A percentile compares a stretch with the other conserved stretches of the same genome.
Conservation (phyloP, 2,797 vertebrate genomes). For the Chanos chanos region DNA sequence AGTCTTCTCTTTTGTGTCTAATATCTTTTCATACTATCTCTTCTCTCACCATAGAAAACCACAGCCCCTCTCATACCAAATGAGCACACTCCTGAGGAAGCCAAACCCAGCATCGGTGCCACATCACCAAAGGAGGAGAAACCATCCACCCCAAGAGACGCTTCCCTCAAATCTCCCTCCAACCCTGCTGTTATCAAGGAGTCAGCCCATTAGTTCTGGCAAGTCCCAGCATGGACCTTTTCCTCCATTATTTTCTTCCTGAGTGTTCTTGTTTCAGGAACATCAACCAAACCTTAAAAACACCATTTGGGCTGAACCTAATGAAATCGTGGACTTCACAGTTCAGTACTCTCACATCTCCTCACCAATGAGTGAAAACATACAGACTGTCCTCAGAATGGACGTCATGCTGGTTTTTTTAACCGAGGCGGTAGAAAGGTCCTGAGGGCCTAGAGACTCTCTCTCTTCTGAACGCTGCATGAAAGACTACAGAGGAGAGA, state of each 20-base stretch:
- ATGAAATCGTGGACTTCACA: constrained; percentile 14
- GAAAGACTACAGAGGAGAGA: constrained; percentile 12
- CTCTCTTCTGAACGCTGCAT: constrained; percentile 33
- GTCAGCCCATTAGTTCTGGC: constrained; percentile 31
- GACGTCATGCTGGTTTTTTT: too few species aligned
- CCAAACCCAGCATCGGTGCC: constrained; percentile 60
- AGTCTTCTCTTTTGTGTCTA: background rate
- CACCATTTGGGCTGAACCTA: background rate
- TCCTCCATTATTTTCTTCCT: background rate
- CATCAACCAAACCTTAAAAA: constrained; percentile 6
- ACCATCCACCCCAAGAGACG: constrained; percentile 25
- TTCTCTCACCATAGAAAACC: constrained; percentile 67
- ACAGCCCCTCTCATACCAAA: constrained; percentile 75
- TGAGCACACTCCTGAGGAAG: constrained; percentile 73
- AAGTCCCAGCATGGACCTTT: too few species aligned
- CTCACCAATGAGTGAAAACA: too few species aligned
- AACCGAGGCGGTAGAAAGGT: background rate
- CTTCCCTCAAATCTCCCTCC: constrained; percentile 34
- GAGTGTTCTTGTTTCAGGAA: background rate
- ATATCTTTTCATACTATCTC: background rate
- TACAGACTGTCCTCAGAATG: too few species aligned
- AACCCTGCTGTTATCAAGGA: constrained; percentile 62
- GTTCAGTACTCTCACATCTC: too few species aligned
- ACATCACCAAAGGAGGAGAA: constrained; percentile 33
- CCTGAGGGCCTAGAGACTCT: constrained; percentile 9